Base-by-base conservation (phyloP, 1,140 invertebrate genomes). In the Reticulitermes speratus region DNA sequence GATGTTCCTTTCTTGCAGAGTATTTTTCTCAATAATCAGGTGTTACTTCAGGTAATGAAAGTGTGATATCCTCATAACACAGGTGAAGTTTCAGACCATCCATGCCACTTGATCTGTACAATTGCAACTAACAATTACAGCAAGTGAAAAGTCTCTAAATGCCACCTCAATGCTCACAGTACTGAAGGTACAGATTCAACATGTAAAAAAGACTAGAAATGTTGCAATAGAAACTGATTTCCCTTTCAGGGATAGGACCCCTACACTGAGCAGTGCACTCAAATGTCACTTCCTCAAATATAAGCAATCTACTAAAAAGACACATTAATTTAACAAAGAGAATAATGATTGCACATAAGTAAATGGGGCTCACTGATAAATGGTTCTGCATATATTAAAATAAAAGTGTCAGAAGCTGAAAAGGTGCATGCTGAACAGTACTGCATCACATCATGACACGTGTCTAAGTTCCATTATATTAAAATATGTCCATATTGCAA, bases 51-150 rank as follows among this genome's bases (percentile, higher is more conserved):
- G 65, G 65, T 30, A 75, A 75, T 75, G 7, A 75, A 75, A 75
- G 7, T 55, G 52, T 55, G 19, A 75, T 16, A 25, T 75, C n/a
- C 0, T 9, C n/a, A 75, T 25, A 75, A 75, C 2, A 19, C 7
- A 55, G 19, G 19, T 21, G 19, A 7, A 65, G 65, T 75, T 16
- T 75, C 8, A n/a, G 8, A 75, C n/a, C 9, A 30, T 30, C 7
- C 65, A 75, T 30, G 52, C n/a, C 65, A 75, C 65, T 75, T 75
- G 25, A 75, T 75, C 65, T 75, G 65, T 75, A 75, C 25, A 75
- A 75, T 75, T 75, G 65, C 9, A 30, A 30, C 25, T 11, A 25
- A 75, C 65, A 75, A 75, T 75, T 75, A 75, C 65, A 75, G 65
- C 25, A 75, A 75, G 65, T 75, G 65, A 25, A 30, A 30, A n/a